These are phyloP conservation scores for Aegotheles bennettii DNA, from an alignment of 2,113 vertebrate species.

Conservation along the genomic window DNA sequence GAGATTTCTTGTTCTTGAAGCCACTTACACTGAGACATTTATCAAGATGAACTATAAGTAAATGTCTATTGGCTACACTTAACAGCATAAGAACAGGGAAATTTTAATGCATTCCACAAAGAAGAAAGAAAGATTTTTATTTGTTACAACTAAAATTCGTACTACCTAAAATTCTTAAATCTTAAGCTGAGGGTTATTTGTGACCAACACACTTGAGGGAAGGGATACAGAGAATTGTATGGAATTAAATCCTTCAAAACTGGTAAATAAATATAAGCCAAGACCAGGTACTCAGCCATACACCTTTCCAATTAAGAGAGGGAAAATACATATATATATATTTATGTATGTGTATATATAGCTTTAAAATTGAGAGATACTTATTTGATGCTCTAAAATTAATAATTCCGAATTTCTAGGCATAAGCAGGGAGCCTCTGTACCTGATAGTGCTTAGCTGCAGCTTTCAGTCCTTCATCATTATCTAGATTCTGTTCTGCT, in stretches of 20 bases:
- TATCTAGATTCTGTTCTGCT: slow-evolving; percentile 95
- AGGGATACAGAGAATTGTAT: background rate
- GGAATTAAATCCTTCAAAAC: background rate
- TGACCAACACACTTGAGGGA: accelerated
- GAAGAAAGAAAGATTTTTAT: background rate
- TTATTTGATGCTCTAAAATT: background rate
- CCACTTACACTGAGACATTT: background rate
- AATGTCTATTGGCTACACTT: background rate
- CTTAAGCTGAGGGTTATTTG: background rate
- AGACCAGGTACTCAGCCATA: background rate
- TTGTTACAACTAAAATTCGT: background rate
- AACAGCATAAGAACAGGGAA: background rate
- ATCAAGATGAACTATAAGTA: background rate
- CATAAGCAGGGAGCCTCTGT: background rate
- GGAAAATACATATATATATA: background rate
- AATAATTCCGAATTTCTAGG: background rate
- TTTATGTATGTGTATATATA: background rate
- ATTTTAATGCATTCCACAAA: background rate
- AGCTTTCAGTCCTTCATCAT: slow-evolving; percentile 90
- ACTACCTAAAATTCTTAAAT: background rate
- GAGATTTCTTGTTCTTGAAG: background rate
- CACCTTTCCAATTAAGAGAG: background rate
- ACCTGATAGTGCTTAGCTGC: slow-evolving; percentile 97
- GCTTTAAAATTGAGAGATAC: background rate
- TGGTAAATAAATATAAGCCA: background rate